Evolutionary conservation across 1,140 invertebrate species (phyloP), one percentile per base, ranked within the genome.

Genomic region (Drosophila malerkotliana): DNA sequence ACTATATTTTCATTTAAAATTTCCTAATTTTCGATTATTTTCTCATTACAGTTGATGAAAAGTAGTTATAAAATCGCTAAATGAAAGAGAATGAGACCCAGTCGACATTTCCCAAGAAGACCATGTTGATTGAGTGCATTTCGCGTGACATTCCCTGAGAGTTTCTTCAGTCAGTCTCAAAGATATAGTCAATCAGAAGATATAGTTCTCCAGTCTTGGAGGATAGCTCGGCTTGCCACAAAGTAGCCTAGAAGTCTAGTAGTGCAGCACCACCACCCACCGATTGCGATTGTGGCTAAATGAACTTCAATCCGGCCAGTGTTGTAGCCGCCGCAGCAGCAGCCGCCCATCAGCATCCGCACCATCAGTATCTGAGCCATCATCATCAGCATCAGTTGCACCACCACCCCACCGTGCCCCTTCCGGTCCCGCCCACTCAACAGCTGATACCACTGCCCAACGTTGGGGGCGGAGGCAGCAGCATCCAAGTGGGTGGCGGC

Each of bases 51-150:
- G 78, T 80, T 26, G 53, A 53, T 63, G 55, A 76, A 52, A 37
- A 58, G 49, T 72, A 60, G 28, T 47, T 26, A 26, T 69, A 48
- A 49, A 41, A 73, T 47, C 26, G 72, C 54, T 69, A 72, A 77
- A 77, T 80, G 58, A 74, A 48, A 72, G 49, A 79, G 51, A 67
- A 84, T 74, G 71, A 74, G 69, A 74, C 69, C 30, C 69, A 73
- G 71, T 73, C 69, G 44, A 73, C 58, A 60, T 51, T 54, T 53
- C 51, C 53, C 66, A 69, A 57, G 44, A 48, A 66, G 68, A 76
- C 66, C 63, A 87, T 87, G 82, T 87, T 82, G 72, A 87, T 82
- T 87, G 60, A 79, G 75, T 87, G 82, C 78, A 87, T 87, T 87
- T 87, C 74, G 74, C 82, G 71, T 52, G 75, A 85, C 81, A 85